Base-by-base conservation (phyloP, 1,140 invertebrate species). In the Scaptomyza pallida region DNA sequence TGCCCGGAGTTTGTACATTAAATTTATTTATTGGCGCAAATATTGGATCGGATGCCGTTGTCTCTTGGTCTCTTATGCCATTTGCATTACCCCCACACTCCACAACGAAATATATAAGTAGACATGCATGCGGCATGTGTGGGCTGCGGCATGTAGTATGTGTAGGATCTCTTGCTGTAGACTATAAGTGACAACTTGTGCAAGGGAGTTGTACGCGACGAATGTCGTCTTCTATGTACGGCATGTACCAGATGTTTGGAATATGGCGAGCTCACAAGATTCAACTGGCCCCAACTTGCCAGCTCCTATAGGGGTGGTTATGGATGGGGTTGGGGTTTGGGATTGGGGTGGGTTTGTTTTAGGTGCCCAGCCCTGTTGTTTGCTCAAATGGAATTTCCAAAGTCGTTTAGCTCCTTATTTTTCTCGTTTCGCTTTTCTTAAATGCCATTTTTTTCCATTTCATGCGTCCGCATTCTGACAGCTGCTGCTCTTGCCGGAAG, bases 361-460 rank as follows among this genome's bases (percentile, higher is more conserved):
- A 73, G 74, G 62, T 64, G 75, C 55, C 73, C 26, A 9, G 26
- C 68, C 41, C 73, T 86, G 81, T 85, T 86, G 81, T 86, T 85
- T 86, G 82, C 81, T 88, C 82, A 86, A 86, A 86, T 88, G 82
- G 83, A 88, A 83, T 88, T 88, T 88, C 83, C 83, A 88, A 88
- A 88, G 82, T 89, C 82, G 75, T 88, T 88, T 88, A 75, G 82
- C 78, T 88, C 57, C 83, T 88, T 86, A 88, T 88, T 88, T 88
- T 89, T 89, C 83, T 89, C 82, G 82, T 83, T 88, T 88, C 82
- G 83, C 83, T 89, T 82, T 88, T 88, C 82, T 89, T 88, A 89
- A 88, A 88, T 88, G 82, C 82, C 78, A 86, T 86, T 88, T 88
- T 85, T 85, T 86, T 86, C 82, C 75, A 88, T 86, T 86, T 88